Base-by-base conservation (phyloP, 2,113 vertebrate species). In the Apteryx owenii region DNA sequence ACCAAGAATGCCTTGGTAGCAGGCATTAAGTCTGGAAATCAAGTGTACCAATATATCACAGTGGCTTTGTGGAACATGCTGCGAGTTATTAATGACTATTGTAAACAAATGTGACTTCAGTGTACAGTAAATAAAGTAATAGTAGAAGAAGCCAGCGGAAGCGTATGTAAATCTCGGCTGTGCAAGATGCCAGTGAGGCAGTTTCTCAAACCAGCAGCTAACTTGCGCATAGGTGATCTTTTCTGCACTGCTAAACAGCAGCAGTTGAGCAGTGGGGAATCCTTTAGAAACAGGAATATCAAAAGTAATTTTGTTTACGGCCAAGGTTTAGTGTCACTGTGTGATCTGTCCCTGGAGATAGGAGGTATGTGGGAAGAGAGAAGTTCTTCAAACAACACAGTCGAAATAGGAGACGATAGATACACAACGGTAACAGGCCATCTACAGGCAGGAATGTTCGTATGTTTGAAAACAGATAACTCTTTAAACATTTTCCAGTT, bases 351-450 rank as follows among this genome's bases (percentile, higher is more conserved):
- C 91, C 95, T 95, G 93, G 95, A 96, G 97, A 97, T 93, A 86
- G 95, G 94, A 98, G 85, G 89, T 98, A 95, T 97, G 94, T 96
- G 72, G 90, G 91, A 97, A 94, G 93, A 89, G 75, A 93, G 95
- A 92, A 95, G 90, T 82, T 85, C 95, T 98, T 97, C 94, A 95
- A 96, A 96, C 97, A 81, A 87, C 85, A 75, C 93, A 5, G 64
- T 97, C 56, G 96, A 97, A 98, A 95, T 95, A 66, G 76, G 91
- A 91, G 95, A 68, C 40, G 78, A 80, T 96, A 85, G 92, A 10
- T 96, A 71, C 85, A 33, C 88, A 93, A 19, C 25, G 58, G 86
- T 94, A 19, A 87, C 70, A 65, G 88, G 97, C 96, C 95, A 93
- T 96, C 95, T 97, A 89, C 94, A 96, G 95, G 90, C 94, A 95